Evolutionary conservation across 1,140 invertebrate genomes (phyloP).

Genomic region (Zaprionus inermis): DNA sequence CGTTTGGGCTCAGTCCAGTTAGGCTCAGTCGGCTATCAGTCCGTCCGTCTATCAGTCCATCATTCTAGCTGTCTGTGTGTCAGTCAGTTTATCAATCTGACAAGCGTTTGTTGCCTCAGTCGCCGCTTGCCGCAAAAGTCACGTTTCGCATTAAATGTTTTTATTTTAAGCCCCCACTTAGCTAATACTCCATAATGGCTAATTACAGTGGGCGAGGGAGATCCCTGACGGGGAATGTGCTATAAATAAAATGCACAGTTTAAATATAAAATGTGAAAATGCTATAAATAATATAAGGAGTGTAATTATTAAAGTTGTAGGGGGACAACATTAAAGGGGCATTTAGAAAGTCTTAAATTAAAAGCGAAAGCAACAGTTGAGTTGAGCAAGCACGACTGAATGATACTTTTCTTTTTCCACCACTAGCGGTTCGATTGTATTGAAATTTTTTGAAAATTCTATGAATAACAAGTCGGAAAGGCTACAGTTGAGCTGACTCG

Average conservation of each 20-base stretch:
- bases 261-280: background rate
- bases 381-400: no score
- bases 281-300: background rate
- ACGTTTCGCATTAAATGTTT: slow-evolving; percentile 63
- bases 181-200: background rate
- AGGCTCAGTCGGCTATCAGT: slow-evolving; percentile 9
- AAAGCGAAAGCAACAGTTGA: no score
- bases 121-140: slow-evolving; percentile 63
- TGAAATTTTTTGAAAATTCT: no score
- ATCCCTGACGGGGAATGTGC: background rate
- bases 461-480: no score
- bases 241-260: background rate
- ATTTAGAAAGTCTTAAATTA: background rate
- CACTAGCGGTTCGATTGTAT: no score
- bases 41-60: slow-evolving; percentile 15
- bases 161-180: background rate
- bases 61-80: slow-evolving; percentile 49
- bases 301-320: background rate
- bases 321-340: background rate
- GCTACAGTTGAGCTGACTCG: no score
- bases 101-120: slow-evolving; percentile 42
- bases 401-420: no score
- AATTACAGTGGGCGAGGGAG: background rate
- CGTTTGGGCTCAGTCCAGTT: background rate
- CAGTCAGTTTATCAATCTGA: slow-evolving; percentile 37